These are phyloP conservation scores for Tarsius wallacei DNA, from an alignment of 2,797 vertebrate genomes.

Conservation along the genomic window DNA sequence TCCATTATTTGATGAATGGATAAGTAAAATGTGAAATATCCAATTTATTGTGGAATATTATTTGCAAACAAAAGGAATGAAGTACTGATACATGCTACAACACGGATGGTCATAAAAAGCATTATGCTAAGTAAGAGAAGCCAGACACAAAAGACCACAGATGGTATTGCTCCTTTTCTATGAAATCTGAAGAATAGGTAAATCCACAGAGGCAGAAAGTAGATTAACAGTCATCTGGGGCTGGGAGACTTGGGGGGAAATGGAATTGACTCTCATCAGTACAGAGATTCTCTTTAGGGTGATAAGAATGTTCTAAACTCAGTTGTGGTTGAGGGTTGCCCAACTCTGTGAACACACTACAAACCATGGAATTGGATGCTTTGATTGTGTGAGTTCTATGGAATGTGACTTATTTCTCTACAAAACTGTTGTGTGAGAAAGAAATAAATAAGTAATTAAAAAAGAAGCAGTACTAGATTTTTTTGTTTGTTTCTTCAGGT, in stretches of 20 bases:
- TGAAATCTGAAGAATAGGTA: not conserved
- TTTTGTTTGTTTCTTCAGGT: not conserved
- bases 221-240: not conserved
- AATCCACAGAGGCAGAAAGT: not conserved
- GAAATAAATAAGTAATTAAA: not conserved
- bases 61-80: conserved; percentile 36
- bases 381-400: not conserved
- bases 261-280: not conserved
- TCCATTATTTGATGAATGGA: not conserved
- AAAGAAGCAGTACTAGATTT: not conserved
- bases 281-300: not conserved
- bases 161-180: not conserved
- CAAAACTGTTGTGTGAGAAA: conserved; percentile 45
- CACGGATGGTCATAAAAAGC: not conserved
- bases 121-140: not conserved
- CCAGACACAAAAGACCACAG: not conserved
- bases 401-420: not conserved
- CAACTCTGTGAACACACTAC: not conserved
- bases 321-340: not conserved
- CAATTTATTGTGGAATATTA: not conserved
- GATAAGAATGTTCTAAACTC: conserved; percentile 35
- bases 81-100: not conserved
- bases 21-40: not conserved
- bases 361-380: not conserved
- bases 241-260: not conserved